Evolutionary conservation across 2,888 invertebrate genomes (phyloP), one percentile per base, ranked within the genome.

Genomic region (Falcaria lacertinaria): DNA sequence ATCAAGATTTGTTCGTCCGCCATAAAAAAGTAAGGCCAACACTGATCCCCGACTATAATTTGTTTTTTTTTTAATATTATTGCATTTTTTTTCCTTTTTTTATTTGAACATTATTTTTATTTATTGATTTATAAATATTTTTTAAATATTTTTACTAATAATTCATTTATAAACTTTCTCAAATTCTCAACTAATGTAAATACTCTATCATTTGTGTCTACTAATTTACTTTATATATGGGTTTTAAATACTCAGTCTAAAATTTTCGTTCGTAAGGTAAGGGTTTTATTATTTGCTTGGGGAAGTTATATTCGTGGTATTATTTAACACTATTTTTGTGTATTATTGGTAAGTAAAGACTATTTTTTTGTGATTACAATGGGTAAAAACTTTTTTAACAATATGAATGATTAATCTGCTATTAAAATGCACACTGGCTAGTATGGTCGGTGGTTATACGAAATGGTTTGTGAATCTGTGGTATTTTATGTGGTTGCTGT

Each of bases 181-280:
- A 89, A 89, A 88, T 84, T 64, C 54, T 88, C 88, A 89, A 89
- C 89, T 89, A 89, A 88, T 88, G 89, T 89, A 89, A 88, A 89
- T 89, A 88, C 81, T 72, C 83, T 87, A 74, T 84, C 69, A 69
- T 79, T 77, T 70, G 64, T 68, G 70, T 67, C 64, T 74, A 72
- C n/a, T n/a, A 73, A 64, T 63, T 67, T 80, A 82, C 80, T 78
- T 79, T 28, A 11, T 28, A 28, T 11, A 28, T 28, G 28, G 82
- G 84, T 78, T 79, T 83, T 81, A 79, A 74, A 87, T 81, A 85
- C n/a, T 89, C 89, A 89, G 89, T 89, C 89, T 89, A 89, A 76
- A 80, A 83, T 88, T 28, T 89, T 89, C 87, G 87, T 80, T 89
- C 74, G 71, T 80, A 80, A 82, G 85, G 84, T 84, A 75, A 78